Percentiles rank a stretch among this genome's conserved stretches.
Conservation (phyloP, 1,140 invertebrate species). For the Onthophagus taurus region DNA sequence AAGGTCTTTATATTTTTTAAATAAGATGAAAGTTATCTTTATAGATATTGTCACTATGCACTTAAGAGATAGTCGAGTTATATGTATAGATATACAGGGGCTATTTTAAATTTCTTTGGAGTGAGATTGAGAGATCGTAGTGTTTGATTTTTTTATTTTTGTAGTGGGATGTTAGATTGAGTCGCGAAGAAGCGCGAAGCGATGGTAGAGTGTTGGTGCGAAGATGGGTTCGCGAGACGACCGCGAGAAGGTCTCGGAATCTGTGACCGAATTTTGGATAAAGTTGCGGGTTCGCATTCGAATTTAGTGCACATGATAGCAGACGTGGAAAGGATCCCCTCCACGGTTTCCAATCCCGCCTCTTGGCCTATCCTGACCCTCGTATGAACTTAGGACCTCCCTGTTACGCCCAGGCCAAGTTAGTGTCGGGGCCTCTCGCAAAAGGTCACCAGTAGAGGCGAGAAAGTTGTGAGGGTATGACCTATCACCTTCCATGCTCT, state of each 20-base stretch:
- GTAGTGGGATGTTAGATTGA: constrained; percentile 3
- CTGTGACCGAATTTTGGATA: too few species aligned
- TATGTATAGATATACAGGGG: too few species aligned
- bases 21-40: too few species aligned
- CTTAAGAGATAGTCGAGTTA: too few species aligned
- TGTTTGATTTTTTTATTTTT: too few species aligned
- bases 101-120: too few species aligned
- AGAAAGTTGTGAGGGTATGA: constrained; percentile 37
- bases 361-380: constrained; percentile 37
- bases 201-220: not conserved
- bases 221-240: too few species aligned
- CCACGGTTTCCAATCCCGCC: constrained; percentile 29
- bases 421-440: constrained; percentile 36
- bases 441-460: constrained; percentile 40
- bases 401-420: constrained; percentile 37
- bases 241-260: too few species aligned
- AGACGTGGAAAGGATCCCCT: constrained; percentile 17
- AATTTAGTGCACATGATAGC: constrained; percentile 2
- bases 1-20: too few species aligned
- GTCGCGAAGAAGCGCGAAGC: constrained; percentile 7
- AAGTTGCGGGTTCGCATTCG: too few species aligned
- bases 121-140: too few species aligned
- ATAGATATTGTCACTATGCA: too few species aligned
- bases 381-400: constrained; percentile 36
- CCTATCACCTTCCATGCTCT: constrained; percentile 36